Evolutionary conservation across 2,888 invertebrate species (phyloP), one percentile per base, ranked within the genome.

Genomic region (Latrodectus hesperus): DNA sequence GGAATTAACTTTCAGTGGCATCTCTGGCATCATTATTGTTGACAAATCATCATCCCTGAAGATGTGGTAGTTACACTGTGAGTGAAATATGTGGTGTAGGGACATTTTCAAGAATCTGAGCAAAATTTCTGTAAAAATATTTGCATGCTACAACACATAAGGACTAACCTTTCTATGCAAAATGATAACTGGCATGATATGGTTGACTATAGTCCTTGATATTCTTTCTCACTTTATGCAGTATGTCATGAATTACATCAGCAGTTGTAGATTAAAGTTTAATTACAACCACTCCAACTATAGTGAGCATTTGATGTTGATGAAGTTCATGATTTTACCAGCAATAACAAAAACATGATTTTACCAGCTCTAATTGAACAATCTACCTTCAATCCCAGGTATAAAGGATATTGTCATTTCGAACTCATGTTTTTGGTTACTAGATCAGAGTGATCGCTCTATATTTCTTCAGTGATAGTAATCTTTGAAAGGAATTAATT

Each of bases 1-100:
- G 53, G 53, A 78, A 78, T 70, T 9, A 77, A 51, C 49, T 77
- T 38, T 49, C n/a, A 64, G 65, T 11, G 52, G 53, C 2, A 68
- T 51, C 70, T 55, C 26, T n/a, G 70, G 68, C 38, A 17, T 53
- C 78, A 68, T 78, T 78, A 65, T 65, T 49, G 22, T 26, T 49
- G 9, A 8, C 16, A 70, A 68, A 78, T 52, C 52, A 53, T 52
- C 26, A 14, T 26, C 55, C 68, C 70, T 68, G 22, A 22, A 22
- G 22, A 22, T 22, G 22, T 22, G 22, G 22, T 22, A 22, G 1
- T 22, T 22, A 22, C 22, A 22, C 22, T 22, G 22, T 22, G 22
- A 22, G 22, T 1, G 1, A 22, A 22, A 1, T 22, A 0, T 22
- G 22, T 22, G 22, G 0, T 0, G 9, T 9, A 9, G n/a, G 72